phyloP scores from a whole-genome alignment of 2,888 invertebrate genomes.

The Rotaria macrura region DNA sequence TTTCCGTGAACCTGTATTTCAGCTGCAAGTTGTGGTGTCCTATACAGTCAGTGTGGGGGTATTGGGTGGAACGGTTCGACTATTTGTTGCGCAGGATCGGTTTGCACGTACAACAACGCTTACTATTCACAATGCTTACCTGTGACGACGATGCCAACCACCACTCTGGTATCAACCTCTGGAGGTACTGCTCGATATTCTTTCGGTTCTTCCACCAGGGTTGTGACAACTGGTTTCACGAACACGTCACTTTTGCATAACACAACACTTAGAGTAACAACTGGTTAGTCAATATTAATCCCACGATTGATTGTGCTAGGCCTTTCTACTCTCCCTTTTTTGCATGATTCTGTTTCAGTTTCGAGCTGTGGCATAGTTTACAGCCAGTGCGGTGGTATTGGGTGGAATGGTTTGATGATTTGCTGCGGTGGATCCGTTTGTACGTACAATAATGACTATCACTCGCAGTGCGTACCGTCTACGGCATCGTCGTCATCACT shows the following conservation, averaged over 20 bases:
- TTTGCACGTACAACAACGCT: neutral
- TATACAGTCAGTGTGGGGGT: neutral
- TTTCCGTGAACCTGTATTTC: too few species aligned
- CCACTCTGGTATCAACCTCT: too few species aligned
- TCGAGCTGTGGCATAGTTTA: neutral
- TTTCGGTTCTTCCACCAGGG: too few species aligned
- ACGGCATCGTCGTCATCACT: neutral
- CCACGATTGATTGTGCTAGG: too few species aligned
- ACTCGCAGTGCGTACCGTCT: neutral
- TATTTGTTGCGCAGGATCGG: neutral
- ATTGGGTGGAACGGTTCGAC: neutral
- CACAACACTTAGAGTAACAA: conserved; percentile 30
- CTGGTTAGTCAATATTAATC: too few species aligned
- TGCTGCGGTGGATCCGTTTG: neutral
- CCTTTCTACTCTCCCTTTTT: too few species aligned
- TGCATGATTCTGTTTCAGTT: too few species aligned
- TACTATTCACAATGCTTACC: neutral
- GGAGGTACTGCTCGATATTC: neutral
- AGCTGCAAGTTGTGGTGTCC: neutral
- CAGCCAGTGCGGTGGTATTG: neutral
- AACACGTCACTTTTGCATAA: too few species aligned
- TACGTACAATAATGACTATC: neutral
- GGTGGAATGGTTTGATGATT: neutral
- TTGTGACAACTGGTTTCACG: too few species aligned
- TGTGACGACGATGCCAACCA: too few species aligned